phyloP scores from a whole-genome alignment of 2,888 invertebrate genomes.

The Selenia dentaria region DNA sequence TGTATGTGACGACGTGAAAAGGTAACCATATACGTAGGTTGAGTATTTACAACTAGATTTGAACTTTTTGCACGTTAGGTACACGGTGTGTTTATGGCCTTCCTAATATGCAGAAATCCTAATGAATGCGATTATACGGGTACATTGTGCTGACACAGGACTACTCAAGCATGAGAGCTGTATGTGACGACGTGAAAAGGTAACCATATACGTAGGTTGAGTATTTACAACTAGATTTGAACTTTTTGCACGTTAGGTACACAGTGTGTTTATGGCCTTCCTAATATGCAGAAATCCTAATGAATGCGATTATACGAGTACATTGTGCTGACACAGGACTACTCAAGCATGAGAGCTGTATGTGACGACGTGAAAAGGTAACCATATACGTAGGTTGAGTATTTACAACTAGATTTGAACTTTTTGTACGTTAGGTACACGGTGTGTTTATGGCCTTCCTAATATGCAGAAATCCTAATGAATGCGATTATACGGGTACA shows the following conservation, averaged over 20 bases:
- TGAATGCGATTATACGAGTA: constrained; percentile 41
- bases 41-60: not conserved
- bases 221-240: not conserved
- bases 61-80: constrained; percentile 90
- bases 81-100: constrained; percentile 68
- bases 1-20: constrained; percentile 45
- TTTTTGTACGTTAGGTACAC: constrained; percentile 90
- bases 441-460: constrained; percentile 39
- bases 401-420: constrained; percentile 42
- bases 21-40: no score
- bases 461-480: constrained; percentile 46
- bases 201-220: no score
- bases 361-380: constrained; percentile 45
- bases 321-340: constrained; percentile 49
- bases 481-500: constrained; percentile 37
- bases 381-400: no score
- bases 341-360: constrained; percentile 43
- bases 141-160: constrained; percentile 48
- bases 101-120: constrained; percentile 41
- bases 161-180: constrained; percentile 44
- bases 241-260: constrained; percentile 90
- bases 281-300: constrained; percentile 44
- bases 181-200: constrained; percentile 46
- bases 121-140: constrained; percentile 45
- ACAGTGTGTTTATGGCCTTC: constrained; percentile 53